Conservation (phyloP, 1,140 invertebrate genomes). For the Medauroidea extradentata region DNA sequence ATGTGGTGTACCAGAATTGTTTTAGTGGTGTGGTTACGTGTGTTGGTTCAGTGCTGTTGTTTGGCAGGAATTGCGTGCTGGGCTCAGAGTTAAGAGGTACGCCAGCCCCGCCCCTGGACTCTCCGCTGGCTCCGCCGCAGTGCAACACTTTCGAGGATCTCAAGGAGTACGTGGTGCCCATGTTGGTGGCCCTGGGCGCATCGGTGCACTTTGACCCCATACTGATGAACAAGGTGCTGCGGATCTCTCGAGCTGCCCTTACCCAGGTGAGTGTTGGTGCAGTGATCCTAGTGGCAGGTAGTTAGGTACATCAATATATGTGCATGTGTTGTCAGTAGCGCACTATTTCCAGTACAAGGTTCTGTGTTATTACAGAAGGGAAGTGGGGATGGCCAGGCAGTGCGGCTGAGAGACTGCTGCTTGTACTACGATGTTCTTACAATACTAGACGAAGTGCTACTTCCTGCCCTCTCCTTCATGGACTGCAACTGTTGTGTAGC, state of each 20-base stretch:
- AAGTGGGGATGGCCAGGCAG: background rate
- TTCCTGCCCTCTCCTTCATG: slow-evolving; percentile 87
- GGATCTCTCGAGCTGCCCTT: slow-evolving; percentile 53
- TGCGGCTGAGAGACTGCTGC: slow-evolving; percentile 14
- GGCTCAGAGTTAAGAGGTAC: slow-evolving; percentile 62
- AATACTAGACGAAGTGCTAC: slow-evolving; percentile 78
- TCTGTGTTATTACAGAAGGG: too few relatives aligned
- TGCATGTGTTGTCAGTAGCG: too few relatives aligned
- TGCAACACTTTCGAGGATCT: slow-evolving; percentile 66
- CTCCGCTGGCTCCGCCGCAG: slow-evolving; percentile 54
- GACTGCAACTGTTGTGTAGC: slow-evolving; percentile 93
- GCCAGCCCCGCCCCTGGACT: slow-evolving; percentile 52
- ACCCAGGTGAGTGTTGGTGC: slow-evolving; percentile 32
- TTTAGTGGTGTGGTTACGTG: too few relatives aligned
- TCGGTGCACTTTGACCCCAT: slow-evolving; percentile 83
- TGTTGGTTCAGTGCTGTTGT: background rate
- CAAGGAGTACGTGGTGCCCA: slow-evolving; percentile 74
- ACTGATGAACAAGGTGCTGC: slow-evolving; percentile 80
- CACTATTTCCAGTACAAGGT: too few relatives aligned
- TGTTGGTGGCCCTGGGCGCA: slow-evolving; percentile 81
- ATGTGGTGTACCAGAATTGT: too few relatives aligned
- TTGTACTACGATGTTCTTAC: slow-evolving; percentile 78
- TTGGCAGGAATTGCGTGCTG: slow-evolving; percentile 61
- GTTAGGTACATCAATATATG: too few relatives aligned
- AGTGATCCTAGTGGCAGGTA: background rate